phyloP scores from a whole-genome alignment of 2,888 invertebrate species.

The Eupithecia exiguata region DNA sequence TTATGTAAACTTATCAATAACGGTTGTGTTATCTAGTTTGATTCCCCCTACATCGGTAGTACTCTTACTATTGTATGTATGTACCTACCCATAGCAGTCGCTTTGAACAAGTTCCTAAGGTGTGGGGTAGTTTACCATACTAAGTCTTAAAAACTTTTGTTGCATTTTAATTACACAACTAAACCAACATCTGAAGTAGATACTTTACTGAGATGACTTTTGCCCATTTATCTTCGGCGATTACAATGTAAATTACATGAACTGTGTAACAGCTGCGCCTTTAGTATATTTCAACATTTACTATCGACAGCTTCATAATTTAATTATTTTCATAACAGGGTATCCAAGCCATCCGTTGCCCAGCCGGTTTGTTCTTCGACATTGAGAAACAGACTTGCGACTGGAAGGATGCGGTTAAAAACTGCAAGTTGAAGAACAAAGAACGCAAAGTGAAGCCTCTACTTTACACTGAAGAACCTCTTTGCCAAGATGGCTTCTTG shows the following conservation, averaged over 20 bases:
- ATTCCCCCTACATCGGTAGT: not conserved
- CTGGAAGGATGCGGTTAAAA: constrained; percentile 97
- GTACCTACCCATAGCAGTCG: not conserved
- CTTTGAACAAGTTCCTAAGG: not conserved
- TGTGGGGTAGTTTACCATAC: not conserved
- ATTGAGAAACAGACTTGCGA: constrained; percentile 98
- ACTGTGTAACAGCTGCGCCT: constrained; percentile 29
- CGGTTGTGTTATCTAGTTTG: constrained; percentile 8
- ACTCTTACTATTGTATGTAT: not conserved
- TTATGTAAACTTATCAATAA: constrained; percentile 16
- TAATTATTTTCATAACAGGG: constrained; percentile 83
- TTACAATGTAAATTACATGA: constrained; percentile 33
- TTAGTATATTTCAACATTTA: constrained; percentile 33
- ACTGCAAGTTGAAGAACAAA: constrained; percentile 95
- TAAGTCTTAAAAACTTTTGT: not conserved
- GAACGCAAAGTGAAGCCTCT: constrained; percentile 94
- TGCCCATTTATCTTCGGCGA: constrained; percentile 22
- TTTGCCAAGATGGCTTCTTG: constrained; percentile 93
- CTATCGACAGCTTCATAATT: constrained; percentile 35
- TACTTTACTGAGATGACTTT: constrained; percentile 15
- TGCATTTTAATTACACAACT: not conserved
- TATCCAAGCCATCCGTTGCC: constrained; percentile 96
- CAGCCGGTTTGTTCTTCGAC: constrained; percentile 95
- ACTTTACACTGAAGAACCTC: constrained; percentile 94
- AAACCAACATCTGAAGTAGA: not conserved